These are phyloP conservation scores for Pinctada fucata DNA, from an alignment of 2,888 invertebrate species.

Conservation along the genomic window DNA sequence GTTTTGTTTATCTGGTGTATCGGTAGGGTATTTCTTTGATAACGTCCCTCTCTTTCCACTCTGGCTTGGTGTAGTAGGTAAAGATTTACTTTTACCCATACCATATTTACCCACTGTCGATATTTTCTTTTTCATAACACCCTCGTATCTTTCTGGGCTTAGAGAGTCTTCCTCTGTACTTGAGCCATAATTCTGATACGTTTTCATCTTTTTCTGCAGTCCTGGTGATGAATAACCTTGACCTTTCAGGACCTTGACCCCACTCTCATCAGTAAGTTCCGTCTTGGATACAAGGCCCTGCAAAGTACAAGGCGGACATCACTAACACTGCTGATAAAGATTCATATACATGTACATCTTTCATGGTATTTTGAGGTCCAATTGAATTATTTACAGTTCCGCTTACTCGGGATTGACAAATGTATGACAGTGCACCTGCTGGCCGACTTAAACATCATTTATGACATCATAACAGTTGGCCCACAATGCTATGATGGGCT, in stretches of 20 bases:
- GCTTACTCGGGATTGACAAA: too few relatives aligned
- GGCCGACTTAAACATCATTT: too few relatives aligned
- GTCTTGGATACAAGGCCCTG: constrained; percentile 40
- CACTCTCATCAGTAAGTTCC: constrained; percentile 47
- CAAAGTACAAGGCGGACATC: constrained; percentile 37
- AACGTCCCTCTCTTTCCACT: not conserved
- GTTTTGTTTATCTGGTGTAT: not conserved
- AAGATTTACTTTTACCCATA: constrained; percentile 4
- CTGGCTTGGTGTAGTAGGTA: not conserved
- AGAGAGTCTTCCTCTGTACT: not conserved
- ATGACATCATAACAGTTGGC: too few relatives aligned
- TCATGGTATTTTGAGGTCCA: too few relatives aligned
- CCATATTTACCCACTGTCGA: not conserved
- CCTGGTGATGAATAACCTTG: constrained; percentile 20
- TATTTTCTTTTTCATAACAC: not conserved
- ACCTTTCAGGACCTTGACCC: constrained; percentile 36
- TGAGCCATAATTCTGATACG: not conserved
- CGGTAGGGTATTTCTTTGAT: not conserved
- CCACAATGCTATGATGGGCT: too few relatives aligned
- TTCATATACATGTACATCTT: not conserved
- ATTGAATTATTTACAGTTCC: too few relatives aligned
- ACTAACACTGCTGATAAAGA: not conserved
- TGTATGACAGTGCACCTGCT: too few relatives aligned
- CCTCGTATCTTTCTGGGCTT: not conserved
- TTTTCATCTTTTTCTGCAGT: not conserved